Base-by-base conservation (phyloP, 2,113 vertebrate genomes). In the Phaethon lepturus region DNA sequence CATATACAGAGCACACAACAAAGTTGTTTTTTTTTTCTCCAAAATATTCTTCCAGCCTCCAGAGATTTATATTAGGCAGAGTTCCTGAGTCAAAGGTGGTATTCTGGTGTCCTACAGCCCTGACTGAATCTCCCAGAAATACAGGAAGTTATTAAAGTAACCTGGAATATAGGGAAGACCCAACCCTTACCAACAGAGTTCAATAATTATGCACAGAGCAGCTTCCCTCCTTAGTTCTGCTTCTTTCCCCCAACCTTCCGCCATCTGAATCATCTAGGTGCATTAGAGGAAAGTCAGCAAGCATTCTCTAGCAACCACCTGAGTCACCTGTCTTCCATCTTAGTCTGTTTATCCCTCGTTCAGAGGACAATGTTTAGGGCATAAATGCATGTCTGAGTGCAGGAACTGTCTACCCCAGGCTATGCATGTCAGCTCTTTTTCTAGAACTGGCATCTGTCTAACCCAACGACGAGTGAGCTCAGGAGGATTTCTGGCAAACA, bases 31-130 rank as follows among this genome's bases (percentile, higher is more conserved):
- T 78, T 49, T 81, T 42, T 44, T 7, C 69, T 68, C 25, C 25
- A 71, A 42, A 83, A 66, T 23, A 86, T 44, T 52, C 23, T 79
- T 73, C 25, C 53, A 79, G 58, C n/a, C 63, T 63, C 29, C n/a
- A 59, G 22, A 69, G 20, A 19, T 56, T 59, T 29, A 68, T 0
- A 0, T 28, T 7, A 49, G 11, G 13, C 52, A 72, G 31, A 78
- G 28, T 25, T 72, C 44, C 23, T 0, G 0, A 63, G 23, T n/a
- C 44, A 82, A 33, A 94, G n/a, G 18, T 13, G 1, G 6, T 85
- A 25, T 35, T 60, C 69, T 17, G 15, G 50, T 53, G 25, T 42
- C 66, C 26, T 66, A 23, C 4, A 81, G 45, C 20, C 49, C 31
- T 49, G 29, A 56, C 17, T 64, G 11, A 69, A 69, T 50, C 20